Evolutionary conservation across 1,140 invertebrate species (phyloP), one percentile per base, ranked within the genome.

Genomic region (Lucilia sericata): DNA sequence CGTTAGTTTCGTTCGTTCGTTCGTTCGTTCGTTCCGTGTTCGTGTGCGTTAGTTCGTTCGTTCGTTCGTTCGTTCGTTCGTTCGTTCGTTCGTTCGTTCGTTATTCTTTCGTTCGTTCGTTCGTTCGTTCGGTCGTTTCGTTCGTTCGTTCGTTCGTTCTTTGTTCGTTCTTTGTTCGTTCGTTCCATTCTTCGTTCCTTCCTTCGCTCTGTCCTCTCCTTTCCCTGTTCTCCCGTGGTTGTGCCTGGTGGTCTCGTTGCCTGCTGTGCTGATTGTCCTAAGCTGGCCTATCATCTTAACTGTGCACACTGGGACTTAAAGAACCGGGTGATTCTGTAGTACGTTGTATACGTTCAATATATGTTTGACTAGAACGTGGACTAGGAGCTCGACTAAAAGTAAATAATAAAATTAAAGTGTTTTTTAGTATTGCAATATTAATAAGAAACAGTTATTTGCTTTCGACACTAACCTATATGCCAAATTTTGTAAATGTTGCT

Each of bases 381-480:
- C 90, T 91, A 55, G 84, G 85, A 47, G 86, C 86, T 30, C 85
- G 85, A 84, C 86, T 87, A 82, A 83, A 83, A 82, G 4, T 76
- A 36, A 34, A 83, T 30, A 14, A 83, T 21, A 55, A 42, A 47
- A 19, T 7, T 47, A 51, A 19, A 17, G 13, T 12, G 51, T 13
- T 19, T 19, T 17, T 10, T 49, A 42, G 47, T 10, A 47, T 36
- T 30, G 3, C 3, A 30, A 30, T 30, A 30, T 30, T 30, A 30
- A 30, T 2, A 30, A 30, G 3, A 2, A 30, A 30, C 3, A 30
- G 25, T 30, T 30, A 3, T 3, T 14, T 34, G 5, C 5, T 76
- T 17, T 76, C 80, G n/a, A 86, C 87, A 92, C 25, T 91, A 92
- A 91, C 91, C 91, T 89, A 88, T 91, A 92, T 83, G 91, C 87